Conservation (phyloP, 2,888 invertebrate species). For the Chydorus sphaericus region DNA sequence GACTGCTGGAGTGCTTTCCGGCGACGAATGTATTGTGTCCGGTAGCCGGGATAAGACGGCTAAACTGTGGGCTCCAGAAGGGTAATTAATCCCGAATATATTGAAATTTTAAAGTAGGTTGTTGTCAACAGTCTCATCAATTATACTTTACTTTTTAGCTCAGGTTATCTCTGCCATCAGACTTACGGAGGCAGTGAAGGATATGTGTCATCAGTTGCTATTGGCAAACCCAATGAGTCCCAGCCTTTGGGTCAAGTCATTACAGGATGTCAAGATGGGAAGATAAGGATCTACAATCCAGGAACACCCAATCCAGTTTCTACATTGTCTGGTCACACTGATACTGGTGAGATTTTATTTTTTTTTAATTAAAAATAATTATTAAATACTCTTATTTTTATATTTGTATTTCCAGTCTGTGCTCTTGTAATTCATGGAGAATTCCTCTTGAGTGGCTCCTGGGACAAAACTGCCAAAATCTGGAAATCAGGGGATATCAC, state of each 20-base stretch:
- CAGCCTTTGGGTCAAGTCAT: constrained; percentile 64
- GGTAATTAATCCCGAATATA: constrained; percentile 12
- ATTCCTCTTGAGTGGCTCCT: constrained; percentile 68
- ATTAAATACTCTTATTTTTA: too few relatives aligned
- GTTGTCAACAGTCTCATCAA: neutral
- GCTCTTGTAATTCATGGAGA: constrained; percentile 34
- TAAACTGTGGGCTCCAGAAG: constrained; percentile 60
- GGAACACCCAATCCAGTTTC: constrained; percentile 50
- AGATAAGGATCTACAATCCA: constrained; percentile 60
- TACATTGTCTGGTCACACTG: constrained; percentile 59
- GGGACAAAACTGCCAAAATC: constrained; percentile 77
- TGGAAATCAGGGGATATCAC: constrained; percentile 52
- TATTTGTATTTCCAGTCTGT: constrained; percentile 33
- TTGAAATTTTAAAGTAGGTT: neutral
- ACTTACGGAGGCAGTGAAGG: constrained; percentile 66
- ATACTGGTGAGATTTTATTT: constrained; percentile 38
- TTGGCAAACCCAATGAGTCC: constrained; percentile 49
- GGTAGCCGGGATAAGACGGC: constrained; percentile 79
- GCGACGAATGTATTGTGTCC: constrained; percentile 64
- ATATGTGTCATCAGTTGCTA: constrained; percentile 69
- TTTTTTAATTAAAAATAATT: neutral
- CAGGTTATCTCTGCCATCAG: constrained; percentile 46
- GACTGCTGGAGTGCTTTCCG: constrained; percentile 33
- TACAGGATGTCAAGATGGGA: constrained; percentile 78
- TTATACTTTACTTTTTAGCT: constrained; percentile 29